Evolutionary conservation across 2,888 invertebrate genomes (phyloP), one percentile per base, ranked within the genome.

Genomic region (Meiosimyza decipiens): DNA sequence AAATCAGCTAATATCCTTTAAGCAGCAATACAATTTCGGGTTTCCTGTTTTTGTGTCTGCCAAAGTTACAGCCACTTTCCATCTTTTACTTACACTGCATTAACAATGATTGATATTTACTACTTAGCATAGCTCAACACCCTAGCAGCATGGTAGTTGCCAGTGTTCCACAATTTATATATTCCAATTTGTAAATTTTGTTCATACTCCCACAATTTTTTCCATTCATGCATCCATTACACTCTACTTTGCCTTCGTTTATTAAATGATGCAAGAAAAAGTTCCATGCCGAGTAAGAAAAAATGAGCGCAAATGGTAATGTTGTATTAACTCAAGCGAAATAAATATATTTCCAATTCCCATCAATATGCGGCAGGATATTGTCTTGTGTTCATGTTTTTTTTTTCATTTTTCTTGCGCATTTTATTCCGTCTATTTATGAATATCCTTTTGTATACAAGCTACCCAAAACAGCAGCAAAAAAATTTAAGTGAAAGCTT

Each of bases 51-150:
- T 22, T 22, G 9, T 60, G 33, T 22, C 40, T 33, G 60, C n/a
- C n/a, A 12, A 40, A 52, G 50, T 18, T 57, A 18, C 50, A 47
- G 16, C 65, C n/a, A 49, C 49, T 28, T 59, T 49, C 54, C 54
- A 50, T 63, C 16, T 49, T 13, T 54, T 73, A 74, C 75, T 76
- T 74, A 76, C 77, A 78, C 75, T 77, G 79, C 76, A 77, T 79
- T 77, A 78, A 74, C 75, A 77, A 78, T 77, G 79, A 79, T 79
- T 79, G 79, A 76, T 79, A 79, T 78, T 52, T 75, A 71, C 74
- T 74, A 76, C 76, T 78, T 77, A 77, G 71, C 76, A 75, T 75
- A 74, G 73, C 72, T 77, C 71, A 77, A 74, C 75, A 72, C 71
- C 67, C 75, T 33, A 33, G 15, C 15, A 40, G 33, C 40, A 40